A percentile compares a stretch with the other conserved stretches of the same genome.
These are phyloP conservation scores for Neofelis nebulosa DNA, from an alignment of 2,113 vertebrate species.

Conservation along the genomic window DNA sequence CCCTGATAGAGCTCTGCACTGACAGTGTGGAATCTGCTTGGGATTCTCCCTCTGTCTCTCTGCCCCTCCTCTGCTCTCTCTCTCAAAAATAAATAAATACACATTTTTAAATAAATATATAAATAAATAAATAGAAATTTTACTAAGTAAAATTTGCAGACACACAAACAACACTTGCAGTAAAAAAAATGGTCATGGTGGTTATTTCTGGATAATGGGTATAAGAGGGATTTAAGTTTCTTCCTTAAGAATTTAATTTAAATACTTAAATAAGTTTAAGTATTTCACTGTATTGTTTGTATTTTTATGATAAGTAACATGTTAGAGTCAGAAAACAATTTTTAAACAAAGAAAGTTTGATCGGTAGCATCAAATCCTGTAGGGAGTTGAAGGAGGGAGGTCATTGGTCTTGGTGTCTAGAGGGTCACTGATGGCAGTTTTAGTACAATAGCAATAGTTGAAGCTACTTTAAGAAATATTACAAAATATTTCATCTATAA, in stretches of 20 bases:
- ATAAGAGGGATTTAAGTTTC: background rate
- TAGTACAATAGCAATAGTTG: background rate
- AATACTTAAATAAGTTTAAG: background rate
- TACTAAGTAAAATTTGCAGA: background rate
- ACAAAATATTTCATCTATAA: background rate
- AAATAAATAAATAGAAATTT: background rate
- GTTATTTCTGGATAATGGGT: background rate
- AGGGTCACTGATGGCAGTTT: background rate
- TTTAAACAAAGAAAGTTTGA: background rate
- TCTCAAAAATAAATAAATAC: too few relatives aligned
- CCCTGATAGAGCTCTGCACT: too few relatives aligned
- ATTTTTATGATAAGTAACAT: background rate
- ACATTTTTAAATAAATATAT: too few relatives aligned
- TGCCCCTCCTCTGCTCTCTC: too few relatives aligned
- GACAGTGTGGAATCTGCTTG: too few relatives aligned
- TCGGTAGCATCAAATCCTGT: background rate
- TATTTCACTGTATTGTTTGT: background rate
- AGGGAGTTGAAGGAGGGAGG: background rate
- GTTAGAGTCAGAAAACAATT: slow-evolving; percentile 13
- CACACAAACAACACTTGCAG: background rate
- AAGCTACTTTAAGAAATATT: slow-evolving; percentile 3
- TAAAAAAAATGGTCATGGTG: background rate
- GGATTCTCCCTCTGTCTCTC: too few relatives aligned
- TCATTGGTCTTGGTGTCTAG: background rate
- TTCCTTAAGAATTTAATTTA: background rate